Evolutionary conservation across 2,888 invertebrate genomes (phyloP).

Genomic region (Myathropa florea): DNA sequence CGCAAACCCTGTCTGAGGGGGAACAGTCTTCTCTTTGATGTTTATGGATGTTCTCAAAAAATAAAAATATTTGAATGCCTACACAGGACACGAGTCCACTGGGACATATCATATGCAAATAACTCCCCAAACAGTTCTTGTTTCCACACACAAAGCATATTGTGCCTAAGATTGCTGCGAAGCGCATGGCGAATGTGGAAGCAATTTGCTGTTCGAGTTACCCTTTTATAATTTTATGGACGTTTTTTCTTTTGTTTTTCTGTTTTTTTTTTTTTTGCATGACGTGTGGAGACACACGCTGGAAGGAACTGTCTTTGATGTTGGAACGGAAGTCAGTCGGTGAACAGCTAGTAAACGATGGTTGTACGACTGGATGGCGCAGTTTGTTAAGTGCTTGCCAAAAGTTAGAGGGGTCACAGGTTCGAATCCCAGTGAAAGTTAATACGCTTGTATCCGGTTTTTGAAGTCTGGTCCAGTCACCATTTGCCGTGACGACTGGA

Average conservation of each 20-base stretch:
- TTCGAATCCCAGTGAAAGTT: too few relatives aligned
- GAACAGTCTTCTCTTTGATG: conserved; percentile 1
- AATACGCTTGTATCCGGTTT: too few relatives aligned
- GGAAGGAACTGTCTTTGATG: not conserved
- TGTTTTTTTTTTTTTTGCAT: not conserved
- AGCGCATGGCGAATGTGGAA: not conserved
- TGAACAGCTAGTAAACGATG: too few relatives aligned
- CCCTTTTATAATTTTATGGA: not conserved
- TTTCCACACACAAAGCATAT: not conserved
- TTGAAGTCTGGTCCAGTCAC: too few relatives aligned
- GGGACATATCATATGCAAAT: conserved; percentile 1
- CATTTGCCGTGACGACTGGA: too few relatives aligned
- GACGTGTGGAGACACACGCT: not conserved
- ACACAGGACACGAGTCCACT: not conserved
- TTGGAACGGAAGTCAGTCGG: not conserved
- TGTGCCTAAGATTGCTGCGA: not conserved
- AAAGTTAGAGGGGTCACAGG: too few relatives aligned
- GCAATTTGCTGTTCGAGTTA: not conserved
- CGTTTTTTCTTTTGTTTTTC: not conserved
- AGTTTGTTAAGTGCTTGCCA: too few relatives aligned
- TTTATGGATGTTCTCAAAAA: not conserved
- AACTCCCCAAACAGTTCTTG: not conserved
- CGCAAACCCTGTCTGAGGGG: not conserved
- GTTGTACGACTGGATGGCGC: too few relatives aligned
- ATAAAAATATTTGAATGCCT: not conserved